Base-by-base conservation (phyloP, 2,888 invertebrate species). In the Axea sp. region DNA sequence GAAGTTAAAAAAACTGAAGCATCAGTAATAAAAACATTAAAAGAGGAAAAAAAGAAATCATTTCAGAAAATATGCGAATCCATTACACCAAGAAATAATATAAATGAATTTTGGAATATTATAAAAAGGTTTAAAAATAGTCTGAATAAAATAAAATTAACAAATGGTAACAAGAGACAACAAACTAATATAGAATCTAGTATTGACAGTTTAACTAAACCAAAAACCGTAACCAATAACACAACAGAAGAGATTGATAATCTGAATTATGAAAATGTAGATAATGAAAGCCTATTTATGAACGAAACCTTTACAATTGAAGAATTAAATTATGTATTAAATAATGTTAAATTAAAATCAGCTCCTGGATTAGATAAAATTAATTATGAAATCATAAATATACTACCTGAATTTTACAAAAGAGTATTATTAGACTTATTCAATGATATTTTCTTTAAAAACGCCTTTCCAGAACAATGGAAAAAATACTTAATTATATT, bases 361-460 rank as follows among this genome's bases (percentile, higher is more conserved):
- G n/a, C 53, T n/a, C 53, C 71, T 8, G 71, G 64, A 0, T 0
- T 41, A 8, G 57, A 72, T n/a, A 64, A 57, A 51, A 72, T 72
- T 5, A 33, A 17, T 11, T 49, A 57, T 14, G 26, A 19, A 35
- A 17, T 72, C 1, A 28, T 72, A 0, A 1, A 5, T 8, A 30
- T 3, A 8, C 15, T 64, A 19, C 71, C 47, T 9, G 47, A 55
- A 31, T 47, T 43, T 22, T 53, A 35, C 8, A 8, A 47, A 31
- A 33, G 53, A 30, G 9, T 45, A 19, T 9, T 65, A n/a, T 22
- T 67, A 9, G 45, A 59, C 7, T 6, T 51, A 15, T 30, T 15
- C 35, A 62, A 62, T 31, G 62, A 62, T 31, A 15, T 62, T 24
- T 62, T 31, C 4, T 0, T 24, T 9, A 3, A 9, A 14, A 3